Percentiles rank a stretch among this genome's conserved stretches.
Evolutionary conservation across 2,888 invertebrate genomes (phyloP).

Genomic region (Xestia xanthographa): DNA sequence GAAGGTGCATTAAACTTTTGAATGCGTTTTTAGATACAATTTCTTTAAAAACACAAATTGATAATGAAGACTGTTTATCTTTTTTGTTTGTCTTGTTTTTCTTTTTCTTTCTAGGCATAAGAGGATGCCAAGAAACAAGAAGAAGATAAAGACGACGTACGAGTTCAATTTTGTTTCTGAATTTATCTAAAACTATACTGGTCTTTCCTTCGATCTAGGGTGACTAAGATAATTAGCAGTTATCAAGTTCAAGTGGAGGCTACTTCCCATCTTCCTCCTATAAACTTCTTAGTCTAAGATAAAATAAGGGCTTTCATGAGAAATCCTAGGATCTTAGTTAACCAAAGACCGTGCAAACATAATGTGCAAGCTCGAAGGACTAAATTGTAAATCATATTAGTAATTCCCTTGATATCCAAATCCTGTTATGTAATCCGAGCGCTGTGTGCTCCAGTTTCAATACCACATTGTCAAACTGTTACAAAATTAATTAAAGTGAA

Average conservation of each 20-base stretch:
- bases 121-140: no score
- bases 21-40: not conserved
- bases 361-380: constrained; percentile 1
- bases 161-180: not conserved
- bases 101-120: no score
- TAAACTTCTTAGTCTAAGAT: no score
- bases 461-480: constrained; percentile 22
- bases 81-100: no score
- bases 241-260: not conserved
- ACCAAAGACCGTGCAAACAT: not conserved
- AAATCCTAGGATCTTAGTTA: not conserved
- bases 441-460: constrained; percentile 21
- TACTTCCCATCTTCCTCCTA: not conserved
- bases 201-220: not conserved
- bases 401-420: not conserved
- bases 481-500: constrained; percentile 31
- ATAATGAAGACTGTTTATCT: not conserved
- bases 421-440: constrained; percentile 11
- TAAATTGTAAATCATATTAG: not conserved
- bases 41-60: not conserved
- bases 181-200: not conserved
- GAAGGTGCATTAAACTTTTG: constrained; percentile 8
- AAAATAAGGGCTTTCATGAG: not conserved
- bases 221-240: not conserved
- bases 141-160: no score